phyloP scores from a whole-genome alignment of 2,113 vertebrate genomes.

The Tetraodon nigroviridis region DNA sequence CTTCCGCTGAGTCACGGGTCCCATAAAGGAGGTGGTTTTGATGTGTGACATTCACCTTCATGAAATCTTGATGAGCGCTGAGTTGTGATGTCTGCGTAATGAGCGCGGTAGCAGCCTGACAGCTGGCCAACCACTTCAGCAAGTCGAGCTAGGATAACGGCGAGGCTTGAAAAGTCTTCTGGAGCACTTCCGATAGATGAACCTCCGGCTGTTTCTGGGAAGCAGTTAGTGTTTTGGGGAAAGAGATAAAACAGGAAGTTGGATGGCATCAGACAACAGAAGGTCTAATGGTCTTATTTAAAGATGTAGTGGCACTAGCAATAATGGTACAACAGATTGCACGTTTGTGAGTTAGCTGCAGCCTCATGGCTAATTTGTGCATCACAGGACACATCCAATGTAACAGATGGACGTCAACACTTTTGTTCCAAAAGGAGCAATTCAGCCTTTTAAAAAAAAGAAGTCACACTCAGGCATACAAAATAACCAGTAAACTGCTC shows the following conservation, averaged over 20 bases:
- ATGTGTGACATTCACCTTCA: conserved; percentile 68
- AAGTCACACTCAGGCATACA: not conserved
- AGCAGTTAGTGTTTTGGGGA: conserved; percentile 52
- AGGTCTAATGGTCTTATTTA: conserved; percentile 67
- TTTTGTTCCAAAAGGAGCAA: conserved; percentile 39
- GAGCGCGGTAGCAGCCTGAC: conserved; percentile 56
- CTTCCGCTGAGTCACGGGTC: conserved; percentile 53
- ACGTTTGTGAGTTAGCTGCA: conserved; percentile 43
- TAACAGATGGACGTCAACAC: conserved; percentile 58
- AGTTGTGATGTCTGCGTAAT: conserved; percentile 60
- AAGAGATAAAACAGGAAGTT: conserved; percentile 58
- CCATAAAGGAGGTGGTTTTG: conserved; percentile 52
- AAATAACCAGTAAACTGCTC: conserved; percentile 8
- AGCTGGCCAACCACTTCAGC: conserved; percentile 56
- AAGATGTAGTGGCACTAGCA: conserved; percentile 53
- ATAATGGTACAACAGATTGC: conserved; percentile 50
- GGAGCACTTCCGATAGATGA: conserved; percentile 45
- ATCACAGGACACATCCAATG: conserved; percentile 45
- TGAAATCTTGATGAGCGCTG: conserved; percentile 66
- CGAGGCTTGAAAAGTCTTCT: conserved; percentile 49
- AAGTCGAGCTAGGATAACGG: conserved; percentile 47
- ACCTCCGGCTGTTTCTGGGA: conserved; percentile 55
- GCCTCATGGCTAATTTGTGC: conserved; percentile 50
- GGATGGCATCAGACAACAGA: conserved; percentile 60
- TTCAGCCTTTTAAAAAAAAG: conserved; percentile 28